phyloP scores from a whole-genome alignment of 2,113 vertebrate genomes.

The Bubo blakistoni region DNA sequence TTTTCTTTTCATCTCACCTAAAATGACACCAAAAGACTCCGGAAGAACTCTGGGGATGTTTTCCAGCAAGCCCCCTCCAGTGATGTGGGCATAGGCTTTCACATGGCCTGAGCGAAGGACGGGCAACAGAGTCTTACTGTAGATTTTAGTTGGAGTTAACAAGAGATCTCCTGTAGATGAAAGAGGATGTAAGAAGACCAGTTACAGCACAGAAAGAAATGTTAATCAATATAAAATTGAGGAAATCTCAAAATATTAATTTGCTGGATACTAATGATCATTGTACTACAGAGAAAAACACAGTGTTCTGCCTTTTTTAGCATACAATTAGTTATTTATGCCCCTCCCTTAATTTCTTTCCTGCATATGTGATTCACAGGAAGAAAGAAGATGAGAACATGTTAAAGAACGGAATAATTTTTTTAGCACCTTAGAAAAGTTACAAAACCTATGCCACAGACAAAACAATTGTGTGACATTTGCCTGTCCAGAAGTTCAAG shows the following conservation, averaged over 20 bases:
- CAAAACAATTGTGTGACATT: not conserved
- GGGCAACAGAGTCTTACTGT: slow-evolving; percentile 85
- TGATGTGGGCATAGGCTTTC: slow-evolving; percentile 94
- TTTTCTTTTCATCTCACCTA: slow-evolving; percentile 77
- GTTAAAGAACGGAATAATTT: not conserved
- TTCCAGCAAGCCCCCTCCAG: slow-evolving; percentile 92
- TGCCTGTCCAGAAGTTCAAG: not conserved
- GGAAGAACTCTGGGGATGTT: slow-evolving; percentile 94
- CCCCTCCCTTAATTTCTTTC: not conserved
- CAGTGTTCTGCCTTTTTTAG: not conserved
- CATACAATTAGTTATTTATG: not conserved
- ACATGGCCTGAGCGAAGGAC: slow-evolving; percentile 83
- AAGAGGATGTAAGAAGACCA: not conserved
- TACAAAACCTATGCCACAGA: not conserved
- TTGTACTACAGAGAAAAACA: not conserved
- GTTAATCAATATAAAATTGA: not conserved
- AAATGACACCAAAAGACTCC: slow-evolving; percentile 74
- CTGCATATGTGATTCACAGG: not conserved
- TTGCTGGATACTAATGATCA: not conserved
- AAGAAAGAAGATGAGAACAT: not conserved
- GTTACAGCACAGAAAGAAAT: not conserved
- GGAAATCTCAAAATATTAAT: not conserved
- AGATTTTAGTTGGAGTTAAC: slow-evolving; percentile 92
- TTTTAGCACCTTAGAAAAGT: not conserved
- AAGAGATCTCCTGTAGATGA: slow-evolving; percentile 81